Evolutionary conservation across 2,888 invertebrate species (phyloP).

Genomic region (Amaurobius ferox): DNA sequence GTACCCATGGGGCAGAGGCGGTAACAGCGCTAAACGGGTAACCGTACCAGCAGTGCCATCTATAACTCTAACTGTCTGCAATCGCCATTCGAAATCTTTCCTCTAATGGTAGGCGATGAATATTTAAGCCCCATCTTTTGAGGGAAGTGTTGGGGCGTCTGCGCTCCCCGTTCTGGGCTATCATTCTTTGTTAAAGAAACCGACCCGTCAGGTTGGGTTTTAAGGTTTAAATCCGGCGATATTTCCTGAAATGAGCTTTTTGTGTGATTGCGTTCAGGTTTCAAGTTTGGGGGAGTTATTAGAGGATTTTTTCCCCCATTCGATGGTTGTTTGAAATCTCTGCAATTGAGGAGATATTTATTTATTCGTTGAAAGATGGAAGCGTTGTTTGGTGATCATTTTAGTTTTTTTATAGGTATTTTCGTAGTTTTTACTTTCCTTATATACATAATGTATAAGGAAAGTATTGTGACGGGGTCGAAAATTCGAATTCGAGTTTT

Average conservation of each 20-base stretch:
- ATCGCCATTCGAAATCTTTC: conserved; percentile 55
- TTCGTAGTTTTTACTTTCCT: no score
- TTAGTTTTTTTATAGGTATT: neutral
- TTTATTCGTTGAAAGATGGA: neutral
- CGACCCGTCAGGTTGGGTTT: neutral
- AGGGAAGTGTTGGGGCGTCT: neutral
- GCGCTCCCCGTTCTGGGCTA: conserved; percentile 3
- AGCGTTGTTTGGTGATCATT: neutral
- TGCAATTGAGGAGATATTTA: neutral
- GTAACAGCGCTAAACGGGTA: conserved; percentile 37
- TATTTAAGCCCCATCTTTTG: conserved; percentile 61
- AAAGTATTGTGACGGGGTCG: no score
- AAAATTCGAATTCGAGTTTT: no score
- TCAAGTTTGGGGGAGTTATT: neutral
- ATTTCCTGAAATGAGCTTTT: neutral
- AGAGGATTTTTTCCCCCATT: neutral
- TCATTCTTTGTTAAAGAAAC: conserved; percentile 65
- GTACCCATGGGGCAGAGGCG: conserved; percentile 33
- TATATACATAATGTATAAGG: no score
- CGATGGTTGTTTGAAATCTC: neutral
- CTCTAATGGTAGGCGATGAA: conserved; percentile 67
- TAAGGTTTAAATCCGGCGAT: neutral
- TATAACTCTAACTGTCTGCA: conserved; percentile 49
- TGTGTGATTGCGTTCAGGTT: neutral
- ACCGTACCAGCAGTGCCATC: conserved; percentile 48